These are phyloP conservation scores for Galeopsomyia nigrocyanea DNA, from an alignment of 2,888 invertebrate genomes.

Conservation along the genomic window DNA sequence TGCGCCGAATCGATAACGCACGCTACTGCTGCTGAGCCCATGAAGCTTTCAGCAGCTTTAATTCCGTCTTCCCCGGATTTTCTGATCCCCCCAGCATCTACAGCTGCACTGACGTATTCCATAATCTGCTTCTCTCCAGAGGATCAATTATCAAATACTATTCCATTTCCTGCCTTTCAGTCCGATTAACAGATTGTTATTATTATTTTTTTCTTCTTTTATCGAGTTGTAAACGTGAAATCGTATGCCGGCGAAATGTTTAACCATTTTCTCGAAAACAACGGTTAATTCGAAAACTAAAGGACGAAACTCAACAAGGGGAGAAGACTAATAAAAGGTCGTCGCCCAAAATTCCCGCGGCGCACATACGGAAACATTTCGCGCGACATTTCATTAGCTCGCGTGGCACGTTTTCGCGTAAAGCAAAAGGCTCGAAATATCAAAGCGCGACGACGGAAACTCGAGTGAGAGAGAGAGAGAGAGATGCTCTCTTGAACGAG, in stretches of 20 bases:
- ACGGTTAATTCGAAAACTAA: background rate
- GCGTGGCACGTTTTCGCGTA: slow-evolving; percentile 24
- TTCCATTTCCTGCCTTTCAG: too few relatives aligned
- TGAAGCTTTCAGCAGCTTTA: slow-evolving; percentile 23
- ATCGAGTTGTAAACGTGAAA: too few relatives aligned
- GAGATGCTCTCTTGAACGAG: background rate
- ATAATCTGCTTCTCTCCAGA: too few relatives aligned
- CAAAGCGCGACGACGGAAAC: too few relatives aligned
- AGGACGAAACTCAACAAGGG: background rate
- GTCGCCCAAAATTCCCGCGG: background rate
- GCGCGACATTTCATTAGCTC: slow-evolving; percentile 33
- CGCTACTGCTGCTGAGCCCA: background rate
- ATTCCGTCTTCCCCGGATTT: slow-evolving; percentile 20
- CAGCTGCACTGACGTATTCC: too few relatives aligned
- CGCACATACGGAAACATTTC: background rate
- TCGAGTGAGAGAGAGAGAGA: background rate
- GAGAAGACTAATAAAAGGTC: background rate
- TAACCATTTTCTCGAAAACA: too few relatives aligned
- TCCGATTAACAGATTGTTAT: too few relatives aligned
- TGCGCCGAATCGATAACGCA: slow-evolving; percentile 25
- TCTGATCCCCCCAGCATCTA: background rate
- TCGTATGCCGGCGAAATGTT: too few relatives aligned
- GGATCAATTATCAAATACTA: too few relatives aligned
- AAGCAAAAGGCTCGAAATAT: background rate
- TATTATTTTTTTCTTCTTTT: too few relatives aligned